Conservation (phyloP, 2,797 vertebrate species). For the Sparus aurata region DNA sequence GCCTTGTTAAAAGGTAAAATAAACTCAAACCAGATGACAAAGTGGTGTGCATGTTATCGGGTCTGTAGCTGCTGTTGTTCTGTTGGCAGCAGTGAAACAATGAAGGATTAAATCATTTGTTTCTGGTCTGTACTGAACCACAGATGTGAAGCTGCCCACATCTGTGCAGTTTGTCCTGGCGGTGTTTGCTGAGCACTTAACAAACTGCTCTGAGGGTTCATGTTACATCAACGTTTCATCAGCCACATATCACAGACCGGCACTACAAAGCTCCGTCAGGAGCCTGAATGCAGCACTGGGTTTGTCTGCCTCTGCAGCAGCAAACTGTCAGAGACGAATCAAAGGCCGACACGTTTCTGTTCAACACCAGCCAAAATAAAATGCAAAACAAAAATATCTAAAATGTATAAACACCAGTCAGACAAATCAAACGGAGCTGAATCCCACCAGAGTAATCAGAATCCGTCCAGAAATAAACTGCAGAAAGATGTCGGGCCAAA, state of each 20-base stretch:
- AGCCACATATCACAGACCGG: conserved; percentile 57
- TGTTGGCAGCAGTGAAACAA: not conserved
- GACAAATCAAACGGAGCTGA: conserved; percentile 32
- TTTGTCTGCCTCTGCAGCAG: conserved; percentile 38
- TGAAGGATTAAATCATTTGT: not conserved
- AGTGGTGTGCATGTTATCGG: not conserved
- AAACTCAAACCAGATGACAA: not conserved
- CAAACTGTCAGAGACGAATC: conserved; percentile 42
- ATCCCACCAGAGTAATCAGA: conserved; percentile 33
- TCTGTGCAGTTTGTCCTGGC: not conserved
- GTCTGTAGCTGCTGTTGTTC: not conserved
- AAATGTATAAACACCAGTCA: not conserved
- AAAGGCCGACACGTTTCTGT: conserved; percentile 35
- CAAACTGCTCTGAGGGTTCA: conserved; percentile 46
- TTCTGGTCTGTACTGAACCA: not conserved
- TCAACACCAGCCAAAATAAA: conserved; percentile 14
- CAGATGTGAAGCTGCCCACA: not conserved
- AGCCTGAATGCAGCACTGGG: conserved; percentile 33
- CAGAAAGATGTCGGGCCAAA: too few relatives aligned
- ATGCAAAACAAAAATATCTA: not conserved
- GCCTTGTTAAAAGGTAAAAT: too few relatives aligned
- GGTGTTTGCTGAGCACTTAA: conserved; percentile 25
- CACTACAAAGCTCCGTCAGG: conserved; percentile 49
- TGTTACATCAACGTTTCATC: conserved; percentile 71
- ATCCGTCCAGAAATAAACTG: not conserved